Base-by-base conservation (phyloP, 2,888 invertebrate species). In the Chymomyza caudatula region DNA sequence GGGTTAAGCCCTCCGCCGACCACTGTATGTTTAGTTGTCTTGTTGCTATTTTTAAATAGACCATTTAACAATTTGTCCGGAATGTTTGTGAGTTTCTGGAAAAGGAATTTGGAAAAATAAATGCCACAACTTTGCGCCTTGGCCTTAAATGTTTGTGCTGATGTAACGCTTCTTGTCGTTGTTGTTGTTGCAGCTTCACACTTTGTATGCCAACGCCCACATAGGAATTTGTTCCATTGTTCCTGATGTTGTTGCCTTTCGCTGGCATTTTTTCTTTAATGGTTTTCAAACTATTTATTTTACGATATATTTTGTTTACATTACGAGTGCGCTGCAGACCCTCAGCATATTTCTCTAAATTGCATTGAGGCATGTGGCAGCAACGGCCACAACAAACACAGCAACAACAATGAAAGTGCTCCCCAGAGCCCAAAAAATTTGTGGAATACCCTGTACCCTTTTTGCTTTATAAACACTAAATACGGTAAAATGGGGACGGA, bases 221-320 rank as follows among this genome's bases (percentile, higher is more conserved):
- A 19, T 47, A 17, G 47, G 47, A 17, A 17, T 47, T 47, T 17
- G 6, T 47, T 47, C 6, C 47, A 17, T 47, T 51, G 51, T 20
- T 51, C 19, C 19, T 20, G 51, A 8, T 60, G 23, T 54, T 54
- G 54, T 54, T 17, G 15, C 53, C 55, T 62, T 60, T 60, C 51
- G 66, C 66, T 69, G 69, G 69, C 59, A 60, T 44, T 57, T 63
- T 57, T 42, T 62, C 64, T 65, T 75, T 73, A 78, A 80, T 74
- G 80, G 70, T 72, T 83, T 82, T 68, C 54, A 82, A 79, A 82
- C 79, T 79, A 79, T 79, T 79, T 79, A 82, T 77, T 79, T 80
- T 83, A 83, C 78, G 83, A 82, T 82, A 79, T 80, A 82, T 82
- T 79, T 74, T 83, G 83, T 83, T 83, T 83, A 82, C 83, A 79